Evolutionary conservation across 2,797 vertebrate species (phyloP), one percentile per base, ranked within the genome.

Genomic region (Paramormyrops hopkinsi): DNA sequence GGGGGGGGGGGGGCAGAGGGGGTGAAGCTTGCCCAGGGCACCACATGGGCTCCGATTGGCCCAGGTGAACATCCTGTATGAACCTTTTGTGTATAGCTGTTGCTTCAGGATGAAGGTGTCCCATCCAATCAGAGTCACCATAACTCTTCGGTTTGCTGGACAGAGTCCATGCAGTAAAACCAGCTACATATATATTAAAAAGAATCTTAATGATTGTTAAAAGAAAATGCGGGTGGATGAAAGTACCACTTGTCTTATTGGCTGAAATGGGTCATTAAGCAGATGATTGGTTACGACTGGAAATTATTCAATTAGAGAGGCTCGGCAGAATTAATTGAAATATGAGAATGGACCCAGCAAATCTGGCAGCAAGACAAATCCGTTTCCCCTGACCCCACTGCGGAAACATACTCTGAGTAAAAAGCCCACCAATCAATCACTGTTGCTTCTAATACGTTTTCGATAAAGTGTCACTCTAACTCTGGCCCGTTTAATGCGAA

Each of bases 281-380:
- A 89, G 73, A 89, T 89, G 88, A 90, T 89, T 88, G 88, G 86
- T 84, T 89, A 62, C 54, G 69, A 44, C 87, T 86, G 82, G 86
- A 91, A 89, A 82, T 90, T 89, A 88, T 89, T 90, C 62, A 89
- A 91, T 89, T 89, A 90, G 65, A 48, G 53, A 29, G 86, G 88
- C 85, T 90, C 37, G 46, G 88, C 50, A 82, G 88, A 87, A 91
- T 90, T 86, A 91, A 90, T 89, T 88, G 88, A 90, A 89, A 89
- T 82, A 79, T 86, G 86, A 86, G 56, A 87, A 88, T 87, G 56
- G 85, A 65, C 73, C 33, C 65, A 19, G 50, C 48, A 29, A 85
- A 86, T 90, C 50, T 88, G 88, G 88, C 76, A 86, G 87, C 46
- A 56, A 90, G 87, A 90, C 82, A 88, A 86, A 88, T 88, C 65